phyloP scores from a whole-genome alignment of 2,113 vertebrate genomes.

The Cardinalis cardinalis region DNA sequence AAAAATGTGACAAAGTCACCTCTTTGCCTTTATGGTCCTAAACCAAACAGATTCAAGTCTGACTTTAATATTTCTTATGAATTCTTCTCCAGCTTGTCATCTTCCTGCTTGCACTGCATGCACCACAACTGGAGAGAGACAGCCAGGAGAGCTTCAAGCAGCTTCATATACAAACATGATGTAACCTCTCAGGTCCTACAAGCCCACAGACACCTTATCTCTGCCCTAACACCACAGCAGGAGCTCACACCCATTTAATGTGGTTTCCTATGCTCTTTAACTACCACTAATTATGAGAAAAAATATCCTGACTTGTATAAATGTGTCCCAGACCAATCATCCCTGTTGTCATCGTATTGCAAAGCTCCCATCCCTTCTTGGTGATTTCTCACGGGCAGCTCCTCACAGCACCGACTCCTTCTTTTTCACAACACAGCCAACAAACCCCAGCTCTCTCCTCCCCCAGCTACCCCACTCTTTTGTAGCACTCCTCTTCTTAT shows the following conservation, averaged over 20 bases:
- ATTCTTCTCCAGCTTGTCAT: neutral
- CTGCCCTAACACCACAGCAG: neutral
- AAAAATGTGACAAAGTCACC: constrained; percentile 1
- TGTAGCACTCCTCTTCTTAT: no score
- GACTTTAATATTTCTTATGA: neutral
- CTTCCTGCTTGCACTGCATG: neutral
- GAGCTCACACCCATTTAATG: neutral
- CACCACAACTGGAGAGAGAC: neutral
- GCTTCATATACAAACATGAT: neutral
- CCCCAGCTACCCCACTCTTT: no score
- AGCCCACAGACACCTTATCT: neutral
- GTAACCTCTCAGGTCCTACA: neutral
- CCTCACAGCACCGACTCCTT: no score
- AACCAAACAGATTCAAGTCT: neutral
- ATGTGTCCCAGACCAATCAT: neutral
- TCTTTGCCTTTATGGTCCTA: neutral
- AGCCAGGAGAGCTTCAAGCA: neutral
- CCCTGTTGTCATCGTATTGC: no score
- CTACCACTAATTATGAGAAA: neutral
- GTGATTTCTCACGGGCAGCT: no score
- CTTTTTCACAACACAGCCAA: no score
- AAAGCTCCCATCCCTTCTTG: no score
- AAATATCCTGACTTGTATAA: neutral
- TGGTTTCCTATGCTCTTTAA: neutral
- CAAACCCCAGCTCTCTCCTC: no score